phyloP scores from a whole-genome alignment of 2,113 vertebrate genomes.

The Heliornis fulica region DNA sequence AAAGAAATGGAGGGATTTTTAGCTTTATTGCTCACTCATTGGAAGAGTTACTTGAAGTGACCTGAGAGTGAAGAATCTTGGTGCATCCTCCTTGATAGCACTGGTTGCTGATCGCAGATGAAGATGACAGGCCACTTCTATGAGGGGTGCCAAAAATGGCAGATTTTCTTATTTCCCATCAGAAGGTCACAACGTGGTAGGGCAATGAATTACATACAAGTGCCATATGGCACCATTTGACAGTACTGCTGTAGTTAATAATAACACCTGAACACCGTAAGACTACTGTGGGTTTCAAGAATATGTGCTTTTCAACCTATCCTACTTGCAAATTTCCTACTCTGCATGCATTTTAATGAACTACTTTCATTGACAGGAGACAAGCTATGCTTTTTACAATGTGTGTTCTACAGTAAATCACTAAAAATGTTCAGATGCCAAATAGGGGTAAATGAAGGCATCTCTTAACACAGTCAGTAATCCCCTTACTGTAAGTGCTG shows the following conservation, averaged over 20 bases:
- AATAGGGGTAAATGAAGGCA: not conserved
- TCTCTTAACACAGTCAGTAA: not conserved
- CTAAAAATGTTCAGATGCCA: not conserved
- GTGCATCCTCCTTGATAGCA: not conserved
- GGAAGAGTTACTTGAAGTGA: not conserved
- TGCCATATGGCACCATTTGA: conserved; percentile 53
- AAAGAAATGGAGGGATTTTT: not conserved
- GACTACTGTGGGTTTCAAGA: not conserved
- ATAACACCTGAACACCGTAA: not conserved
- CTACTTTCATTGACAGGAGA: not conserved
- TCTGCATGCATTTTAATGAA: not conserved
- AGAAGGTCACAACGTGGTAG: conserved; percentile 12
- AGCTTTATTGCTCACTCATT: not conserved
- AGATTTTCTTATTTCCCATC: conserved; percentile 26
- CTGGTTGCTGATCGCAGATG: not conserved
- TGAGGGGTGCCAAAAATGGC: conserved; percentile 3
- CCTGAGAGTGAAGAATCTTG: not conserved
- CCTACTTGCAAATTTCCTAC: not conserved
- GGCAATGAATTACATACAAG: conserved; percentile 14
- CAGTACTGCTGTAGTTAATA: conserved; percentile 26
- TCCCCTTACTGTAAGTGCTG: not conserved
- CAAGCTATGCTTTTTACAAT: not conserved
- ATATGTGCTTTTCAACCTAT: not conserved
- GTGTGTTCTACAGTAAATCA: not conserved
- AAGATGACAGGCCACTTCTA: not conserved